phyloP scores from a whole-genome alignment of 2,797 vertebrate genomes.

The Triplophysa yarkandensis region DNA sequence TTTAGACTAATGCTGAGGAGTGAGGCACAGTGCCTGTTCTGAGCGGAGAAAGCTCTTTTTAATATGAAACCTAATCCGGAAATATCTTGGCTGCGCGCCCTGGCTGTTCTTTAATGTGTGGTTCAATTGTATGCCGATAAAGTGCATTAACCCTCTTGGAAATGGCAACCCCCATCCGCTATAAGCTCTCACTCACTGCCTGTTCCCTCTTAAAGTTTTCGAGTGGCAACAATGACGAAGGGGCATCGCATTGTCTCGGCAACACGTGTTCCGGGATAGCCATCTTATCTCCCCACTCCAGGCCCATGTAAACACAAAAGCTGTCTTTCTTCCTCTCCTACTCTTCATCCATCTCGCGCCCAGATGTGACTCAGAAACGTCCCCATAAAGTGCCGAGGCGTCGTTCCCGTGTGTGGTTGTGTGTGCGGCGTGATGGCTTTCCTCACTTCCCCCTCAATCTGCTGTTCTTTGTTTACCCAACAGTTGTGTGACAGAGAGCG shows the following conservation, averaged over 20 bases:
- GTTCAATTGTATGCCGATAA: constrained; percentile 59
- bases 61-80: constrained; percentile 63
- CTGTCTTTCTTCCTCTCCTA: constrained; percentile 46
- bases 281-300: constrained; percentile 69
- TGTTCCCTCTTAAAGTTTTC: constrained; percentile 56
- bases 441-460: constrained; percentile 59
- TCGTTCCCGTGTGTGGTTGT: constrained; percentile 32
- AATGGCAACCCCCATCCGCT: constrained; percentile 55
- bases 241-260: constrained; percentile 65
- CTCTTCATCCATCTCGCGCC: constrained; percentile 52
- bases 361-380: constrained; percentile 55
- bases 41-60: constrained; percentile 59
- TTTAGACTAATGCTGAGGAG: constrained; percentile 57
- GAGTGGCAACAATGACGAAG: constrained; percentile 62
- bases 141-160: constrained; percentile 59
- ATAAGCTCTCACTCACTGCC: constrained; percentile 52
- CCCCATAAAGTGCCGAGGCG: constrained; percentile 35
- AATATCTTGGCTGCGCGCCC: constrained; percentile 60
- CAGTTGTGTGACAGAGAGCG: constrained; percentile 59
- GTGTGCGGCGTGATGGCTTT: constrained; percentile 38
- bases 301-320: constrained; percentile 67
- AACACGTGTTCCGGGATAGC: constrained; percentile 64
- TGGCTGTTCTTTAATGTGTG: constrained; percentile 61
- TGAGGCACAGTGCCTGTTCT: constrained; percentile 50
- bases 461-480: constrained; percentile 60